phyloP scores from a whole-genome alignment of 2,888 invertebrate genomes.

The Cerastis rubricosa region DNA sequence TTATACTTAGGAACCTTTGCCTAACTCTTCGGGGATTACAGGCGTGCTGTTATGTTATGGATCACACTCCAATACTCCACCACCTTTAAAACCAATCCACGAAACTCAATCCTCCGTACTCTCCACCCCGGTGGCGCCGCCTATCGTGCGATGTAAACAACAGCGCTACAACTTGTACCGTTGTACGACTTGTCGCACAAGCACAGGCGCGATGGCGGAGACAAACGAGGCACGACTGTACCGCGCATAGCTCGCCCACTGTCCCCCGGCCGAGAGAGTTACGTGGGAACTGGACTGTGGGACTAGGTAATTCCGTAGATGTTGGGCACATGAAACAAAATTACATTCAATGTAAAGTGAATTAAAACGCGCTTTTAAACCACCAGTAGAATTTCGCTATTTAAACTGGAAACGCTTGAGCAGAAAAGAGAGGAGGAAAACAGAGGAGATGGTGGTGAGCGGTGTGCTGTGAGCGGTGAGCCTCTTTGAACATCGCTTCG shows the following conservation, averaged over 20 bases:
- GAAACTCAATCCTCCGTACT: not conserved
- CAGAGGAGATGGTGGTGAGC: too few relatives aligned
- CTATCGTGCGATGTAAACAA: conserved; percentile 16
- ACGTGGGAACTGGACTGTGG: conserved; percentile 32
- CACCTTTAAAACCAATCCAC: not conserved
- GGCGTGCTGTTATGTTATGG: too few relatives aligned
- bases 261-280: not conserved
- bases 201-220: not conserved
- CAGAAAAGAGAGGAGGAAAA: too few relatives aligned
- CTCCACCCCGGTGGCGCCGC: conserved; percentile 1
- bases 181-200: conserved; percentile 8
- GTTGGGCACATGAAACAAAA: not conserved
- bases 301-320: not conserved
- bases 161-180: conserved; percentile 38
- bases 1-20: too few relatives aligned
- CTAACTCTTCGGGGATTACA: too few relatives aligned
- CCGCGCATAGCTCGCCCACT: conserved; percentile 24
- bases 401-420: too few relatives aligned
- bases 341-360: too few relatives aligned
- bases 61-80: not conserved
- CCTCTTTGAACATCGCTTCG: too few relatives aligned
- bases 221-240: conserved; percentile 19
- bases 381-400: too few relatives aligned
- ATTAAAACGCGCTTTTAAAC: too few relatives aligned
- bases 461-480: too few relatives aligned